Evolutionary conservation across 2,113 vertebrate species (phyloP).

Genomic region (Ictidomys tridecemlineatus): DNA sequence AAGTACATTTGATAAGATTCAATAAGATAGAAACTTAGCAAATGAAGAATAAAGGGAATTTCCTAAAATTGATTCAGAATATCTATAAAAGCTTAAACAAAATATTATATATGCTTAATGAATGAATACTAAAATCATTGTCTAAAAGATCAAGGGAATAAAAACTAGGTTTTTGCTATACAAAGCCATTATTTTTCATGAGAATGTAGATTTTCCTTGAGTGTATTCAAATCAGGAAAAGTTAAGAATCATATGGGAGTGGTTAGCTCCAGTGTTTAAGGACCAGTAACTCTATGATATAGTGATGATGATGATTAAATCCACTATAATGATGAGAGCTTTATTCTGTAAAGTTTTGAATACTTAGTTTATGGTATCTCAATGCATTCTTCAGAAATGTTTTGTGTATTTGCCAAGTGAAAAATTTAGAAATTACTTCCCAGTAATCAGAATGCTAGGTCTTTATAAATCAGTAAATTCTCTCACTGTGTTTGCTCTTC

Average conservation of each 20-base stretch:
- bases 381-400: not conserved
- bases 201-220: not conserved
- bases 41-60: not conserved
- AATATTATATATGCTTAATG: constrained; percentile 1
- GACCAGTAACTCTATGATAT: not conserved
- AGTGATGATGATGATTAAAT: not conserved
- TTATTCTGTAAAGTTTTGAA: not conserved
- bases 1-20: not conserved
- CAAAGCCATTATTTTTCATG: not conserved
- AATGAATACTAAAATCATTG: not conserved
- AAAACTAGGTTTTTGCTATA: not conserved
- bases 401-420: not conserved
- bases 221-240: not conserved
- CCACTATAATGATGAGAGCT: not conserved
- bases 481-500: not conserved
- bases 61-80: not conserved
- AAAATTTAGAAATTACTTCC: not conserved
- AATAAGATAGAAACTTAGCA: not conserved
- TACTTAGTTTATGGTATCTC: not conserved
- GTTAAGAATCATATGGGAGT: not conserved
- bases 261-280: not conserved
- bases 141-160: not conserved
- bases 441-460: too few relatives aligned
- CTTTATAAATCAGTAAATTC: not conserved
- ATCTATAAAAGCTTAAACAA: not conserved